These are phyloP conservation scores for Mormyrus proboscirostris DNA, from an alignment of 2,797 vertebrate genomes.

Conservation along the genomic window DNA sequence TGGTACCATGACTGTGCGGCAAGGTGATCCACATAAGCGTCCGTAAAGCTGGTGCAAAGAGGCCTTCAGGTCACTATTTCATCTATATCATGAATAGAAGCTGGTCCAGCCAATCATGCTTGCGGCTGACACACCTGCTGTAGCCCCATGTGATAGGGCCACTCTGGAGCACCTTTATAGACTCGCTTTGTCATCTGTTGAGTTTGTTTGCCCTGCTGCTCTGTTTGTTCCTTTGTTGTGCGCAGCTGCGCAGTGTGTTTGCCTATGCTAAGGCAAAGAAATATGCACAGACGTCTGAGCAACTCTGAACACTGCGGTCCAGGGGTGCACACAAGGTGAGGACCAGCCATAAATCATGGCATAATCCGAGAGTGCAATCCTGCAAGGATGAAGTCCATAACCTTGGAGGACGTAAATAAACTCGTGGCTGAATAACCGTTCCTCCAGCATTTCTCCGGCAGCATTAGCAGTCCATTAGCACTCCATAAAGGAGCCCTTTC, in stretches of 20 bases:
- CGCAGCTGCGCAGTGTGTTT: neutral
- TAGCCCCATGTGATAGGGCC: neutral
- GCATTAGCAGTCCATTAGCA: conserved; percentile 64
- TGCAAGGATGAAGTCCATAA: neutral
- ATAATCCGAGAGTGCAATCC: neutral
- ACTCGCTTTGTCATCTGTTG: neutral
- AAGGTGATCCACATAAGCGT: neutral
- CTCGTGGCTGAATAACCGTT: conserved; percentile 50
- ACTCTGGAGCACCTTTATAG: neutral
- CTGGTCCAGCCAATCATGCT: neutral
- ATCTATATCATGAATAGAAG: neutral
- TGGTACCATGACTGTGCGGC: neutral
- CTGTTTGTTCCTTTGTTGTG: conserved; percentile 11
- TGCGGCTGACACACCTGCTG: neutral
- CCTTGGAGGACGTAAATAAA: conserved; percentile 45
- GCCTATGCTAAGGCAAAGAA: neutral
- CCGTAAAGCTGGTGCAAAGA: neutral
- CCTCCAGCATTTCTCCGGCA: conserved; percentile 50
- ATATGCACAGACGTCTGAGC: neutral
- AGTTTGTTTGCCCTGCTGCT: neutral
- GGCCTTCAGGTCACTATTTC: neutral
- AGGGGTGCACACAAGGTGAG: neutral
- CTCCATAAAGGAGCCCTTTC: conserved; percentile 55
- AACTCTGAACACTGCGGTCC: neutral
- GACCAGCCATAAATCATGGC: neutral